Percentiles rank a stretch among this genome's conserved stretches.
These are phyloP conservation scores for Carassius carassius DNA, from an alignment of 2,113 vertebrate genomes.

Conservation along the genomic window DNA sequence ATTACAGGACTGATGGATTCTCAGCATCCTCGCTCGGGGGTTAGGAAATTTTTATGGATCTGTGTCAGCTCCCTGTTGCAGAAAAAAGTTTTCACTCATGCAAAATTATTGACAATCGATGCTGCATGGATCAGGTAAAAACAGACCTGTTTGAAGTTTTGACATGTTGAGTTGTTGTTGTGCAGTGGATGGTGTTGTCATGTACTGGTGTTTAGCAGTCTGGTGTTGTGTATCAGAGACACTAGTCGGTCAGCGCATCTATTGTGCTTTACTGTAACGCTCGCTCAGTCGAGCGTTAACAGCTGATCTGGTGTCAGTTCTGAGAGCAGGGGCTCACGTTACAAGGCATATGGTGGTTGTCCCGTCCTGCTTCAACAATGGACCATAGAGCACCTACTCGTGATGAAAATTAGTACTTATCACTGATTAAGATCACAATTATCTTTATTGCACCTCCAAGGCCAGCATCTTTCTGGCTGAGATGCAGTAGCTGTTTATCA, in stretches of 20 bases:
- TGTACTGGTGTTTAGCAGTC: slow-evolving; percentile 25
- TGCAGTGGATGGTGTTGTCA: slow-evolving; percentile 35
- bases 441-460: not conserved
- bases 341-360: slow-evolving; percentile 33
- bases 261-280: slow-evolving; percentile 58
- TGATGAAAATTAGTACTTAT: slow-evolving; percentile 9
- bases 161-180: slow-evolving; percentile 43
- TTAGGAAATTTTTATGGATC: slow-evolving; percentile 11
- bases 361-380: slow-evolving; percentile 9
- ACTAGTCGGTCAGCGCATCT: slow-evolving; percentile 45
- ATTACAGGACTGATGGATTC: not conserved
- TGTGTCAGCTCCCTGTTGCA: slow-evolving; percentile 37
- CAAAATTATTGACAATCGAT: not conserved
- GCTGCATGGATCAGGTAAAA: not conserved
- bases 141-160: not conserved
- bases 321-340: slow-evolving; percentile 35
- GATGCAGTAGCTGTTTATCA: not conserved
- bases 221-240: slow-evolving; percentile 63
- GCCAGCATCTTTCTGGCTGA: not conserved
- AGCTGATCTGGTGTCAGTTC: slow-evolving; percentile 34
- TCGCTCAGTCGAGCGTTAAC: slow-evolving; percentile 53
- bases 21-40: not conserved
- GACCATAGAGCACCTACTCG: not conserved
- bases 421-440: not conserved
- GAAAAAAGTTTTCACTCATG: slow-evolving; percentile 9